Evolutionary conservation across 2,888 invertebrate genomes (phyloP), one percentile per base, ranked within the genome.

Genomic region (Brenthis ino): DNA sequence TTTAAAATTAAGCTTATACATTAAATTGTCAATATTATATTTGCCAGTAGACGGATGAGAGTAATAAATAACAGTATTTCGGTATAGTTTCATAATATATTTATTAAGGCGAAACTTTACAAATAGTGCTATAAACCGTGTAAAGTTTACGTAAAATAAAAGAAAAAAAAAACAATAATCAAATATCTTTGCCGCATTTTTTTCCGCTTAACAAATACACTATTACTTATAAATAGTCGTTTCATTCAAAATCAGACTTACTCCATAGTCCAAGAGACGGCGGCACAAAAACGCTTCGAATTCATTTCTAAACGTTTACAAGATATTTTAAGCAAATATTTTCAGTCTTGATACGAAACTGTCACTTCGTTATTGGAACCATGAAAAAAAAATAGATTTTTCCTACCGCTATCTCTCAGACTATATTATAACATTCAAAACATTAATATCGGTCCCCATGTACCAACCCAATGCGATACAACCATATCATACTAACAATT

Each of bases 141-240:
- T 82, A 82, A 85, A 84, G 76, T 83, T 80, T 68, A 80, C 80
- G 85, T 85, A 85, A 85, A 86, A 85, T 83, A 77, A 79, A 81
- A 84, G 81, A 74, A 75, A 71, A 70, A n/a, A 72, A 65, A 48
- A 68, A 56, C 61, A 69, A 67, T 67, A 75, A 67, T 69, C 68
- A 68, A 68, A 74, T 71, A 67, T 67, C 61, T 68, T 72, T 58
- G 69, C 61, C 65, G 28, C 65, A 51, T 66, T 54, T 65, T 65
- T 51, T 24, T 67, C 68, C 63, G 55, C 47, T 24, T 60, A 71
- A 57, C 54, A 50, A 28, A 68, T 43, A 43, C 37, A 43, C 37
- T 63, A 63, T 54, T 63, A 56, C 58, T 68, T 70, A 72, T 61
- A 6, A 56, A 53, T 69, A 13, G 47, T 56, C 28, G 28, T 47